Conservation (phyloP, 2,888 invertebrate species). For the Steinernema hermaphroditum region DNA sequence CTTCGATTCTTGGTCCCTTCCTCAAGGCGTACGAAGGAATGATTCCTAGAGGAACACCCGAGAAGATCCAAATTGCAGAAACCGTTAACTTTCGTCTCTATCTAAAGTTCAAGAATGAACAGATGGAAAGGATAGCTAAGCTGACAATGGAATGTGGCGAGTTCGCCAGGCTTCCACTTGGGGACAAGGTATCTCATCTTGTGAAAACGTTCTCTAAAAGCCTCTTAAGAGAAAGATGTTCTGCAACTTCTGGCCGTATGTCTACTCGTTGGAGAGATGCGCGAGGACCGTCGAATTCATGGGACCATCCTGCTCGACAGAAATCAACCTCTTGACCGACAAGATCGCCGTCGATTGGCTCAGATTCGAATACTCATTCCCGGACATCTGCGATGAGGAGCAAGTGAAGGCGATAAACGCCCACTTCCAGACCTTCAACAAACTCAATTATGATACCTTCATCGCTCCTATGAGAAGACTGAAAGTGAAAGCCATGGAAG, state of each 20-base stretch:
- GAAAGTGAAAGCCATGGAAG: slow-evolving; percentile 24
- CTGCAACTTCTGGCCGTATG: background rate
- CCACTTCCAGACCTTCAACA: slow-evolving; percentile 26
- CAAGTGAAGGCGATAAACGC: background rate
- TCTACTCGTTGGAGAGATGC: background rate
- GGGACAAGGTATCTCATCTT: slow-evolving; percentile 17
- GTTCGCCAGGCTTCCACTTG: slow-evolving; percentile 18
- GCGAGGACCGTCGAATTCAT: background rate
- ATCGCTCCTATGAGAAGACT: slow-evolving; percentile 27
- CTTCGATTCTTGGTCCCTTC: slow-evolving; percentile 14
- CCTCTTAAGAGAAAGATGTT: background rate
- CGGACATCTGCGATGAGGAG: background rate
- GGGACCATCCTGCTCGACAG: background rate
- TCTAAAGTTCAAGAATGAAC: slow-evolving; percentile 13
- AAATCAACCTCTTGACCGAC: slow-evolving; percentile 6
- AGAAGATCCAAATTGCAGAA: background rate
- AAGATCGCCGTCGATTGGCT: slow-evolving; percentile 30
- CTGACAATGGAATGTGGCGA: slow-evolving; percentile 28
- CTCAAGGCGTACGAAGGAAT: background rate
- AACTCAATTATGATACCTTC: background rate
- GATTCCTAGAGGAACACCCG: slow-evolving; percentile 14
- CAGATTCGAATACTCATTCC: background rate
- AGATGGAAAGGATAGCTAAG: slow-evolving; percentile 23
- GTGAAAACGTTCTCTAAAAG: background rate
- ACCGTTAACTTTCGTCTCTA: background rate